Percentiles rank a stretch among this genome's conserved stretches.
phyloP scores from a whole-genome alignment of 64 coral and sea anemone species.

The Porites lutea region DNA sequence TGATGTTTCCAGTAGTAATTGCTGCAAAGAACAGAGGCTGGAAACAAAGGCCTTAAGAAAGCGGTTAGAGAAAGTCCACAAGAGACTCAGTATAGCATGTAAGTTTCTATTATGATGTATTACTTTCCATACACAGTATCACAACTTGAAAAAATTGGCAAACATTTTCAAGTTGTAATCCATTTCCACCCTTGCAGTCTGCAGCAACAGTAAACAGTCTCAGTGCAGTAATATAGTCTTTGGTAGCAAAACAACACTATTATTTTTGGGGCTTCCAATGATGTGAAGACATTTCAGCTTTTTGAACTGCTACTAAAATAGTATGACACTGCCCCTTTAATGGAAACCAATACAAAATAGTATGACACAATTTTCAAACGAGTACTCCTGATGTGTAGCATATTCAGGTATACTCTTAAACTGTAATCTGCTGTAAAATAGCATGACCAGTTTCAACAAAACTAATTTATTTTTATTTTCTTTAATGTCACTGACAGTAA shows the following conservation, averaged over 20 bases:
- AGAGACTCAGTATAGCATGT: slow-evolving; percentile 61
- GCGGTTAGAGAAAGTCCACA: slow-evolving; percentile 54
- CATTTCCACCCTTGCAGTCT: background rate
- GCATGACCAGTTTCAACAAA: background rate
- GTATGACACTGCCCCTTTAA: too few relatives aligned
- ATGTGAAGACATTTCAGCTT: too few relatives aligned
- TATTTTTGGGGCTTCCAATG: too few relatives aligned
- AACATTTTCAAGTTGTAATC: background rate
- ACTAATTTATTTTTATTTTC: background rate
- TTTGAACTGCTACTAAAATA: too few relatives aligned
- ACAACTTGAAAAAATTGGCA: background rate
- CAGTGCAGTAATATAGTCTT: too few relatives aligned
- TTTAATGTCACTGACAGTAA: slow-evolving; percentile 13
- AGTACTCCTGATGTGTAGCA: too few relatives aligned
- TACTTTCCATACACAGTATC: background rate
- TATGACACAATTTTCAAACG: too few relatives aligned
- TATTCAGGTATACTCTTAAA: too few relatives aligned
- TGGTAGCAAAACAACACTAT: too few relatives aligned
- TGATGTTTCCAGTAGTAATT: slow-evolving; percentile 13
- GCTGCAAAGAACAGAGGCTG: slow-evolving; percentile 44
- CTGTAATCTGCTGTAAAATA: background rate
- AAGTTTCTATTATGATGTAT: background rate
- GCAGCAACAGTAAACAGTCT: too few relatives aligned
- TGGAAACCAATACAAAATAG: too few relatives aligned
- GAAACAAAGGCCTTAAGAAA: slow-evolving; percentile 31